These are phyloP conservation scores for Cheilosia vernalis DNA, from an alignment of 2,888 invertebrate species.

Conservation along the genomic window DNA sequence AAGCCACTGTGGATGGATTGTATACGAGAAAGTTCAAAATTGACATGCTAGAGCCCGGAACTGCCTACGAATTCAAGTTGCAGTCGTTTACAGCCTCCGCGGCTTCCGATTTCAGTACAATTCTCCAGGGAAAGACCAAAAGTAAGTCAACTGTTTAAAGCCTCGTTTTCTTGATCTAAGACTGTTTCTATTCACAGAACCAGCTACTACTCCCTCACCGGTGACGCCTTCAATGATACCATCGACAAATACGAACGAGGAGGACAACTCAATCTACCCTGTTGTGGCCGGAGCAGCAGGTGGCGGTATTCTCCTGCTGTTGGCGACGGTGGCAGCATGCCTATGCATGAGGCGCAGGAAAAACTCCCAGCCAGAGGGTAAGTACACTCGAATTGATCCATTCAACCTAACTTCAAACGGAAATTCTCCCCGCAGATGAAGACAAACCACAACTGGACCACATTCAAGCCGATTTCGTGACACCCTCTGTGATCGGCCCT, in stretches of 20 bases:
- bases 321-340: slow-evolving; percentile 80
- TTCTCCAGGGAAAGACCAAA: slow-evolving; percentile 88
- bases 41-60: slow-evolving; percentile 90
- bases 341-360: slow-evolving; percentile 81
- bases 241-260: slow-evolving; percentile 77
- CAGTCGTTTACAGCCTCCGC: slow-evolving; percentile 94
- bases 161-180: not conserved
- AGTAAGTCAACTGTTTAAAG: slow-evolving; percentile 80
- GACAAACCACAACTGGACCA: slow-evolving; percentile 83
- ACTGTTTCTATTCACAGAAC: slow-evolving; percentile 75
- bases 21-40: slow-evolving; percentile 89
- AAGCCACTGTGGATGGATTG: slow-evolving; percentile 90
- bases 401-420: not conserved
- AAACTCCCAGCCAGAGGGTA: slow-evolving; percentile 81
- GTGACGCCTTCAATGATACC: slow-evolving; percentile 78
- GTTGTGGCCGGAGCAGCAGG: slow-evolving; percentile 82
- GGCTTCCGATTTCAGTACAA: slow-evolving; percentile 93
- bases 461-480: slow-evolving; percentile 82
- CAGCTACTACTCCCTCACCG: slow-evolving; percentile 78
- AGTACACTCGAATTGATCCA: slow-evolving; percentile 10
- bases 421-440: slow-evolving; percentile 78
- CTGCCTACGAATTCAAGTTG: slow-evolving; percentile 94
- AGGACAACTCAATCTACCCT: slow-evolving; percentile 81
- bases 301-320: slow-evolving; percentile 80
- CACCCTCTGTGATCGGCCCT: slow-evolving; percentile 80